Evolutionary conservation across 2,888 invertebrate species (phyloP).

Genomic region (Eretmocerus hayati): DNA sequence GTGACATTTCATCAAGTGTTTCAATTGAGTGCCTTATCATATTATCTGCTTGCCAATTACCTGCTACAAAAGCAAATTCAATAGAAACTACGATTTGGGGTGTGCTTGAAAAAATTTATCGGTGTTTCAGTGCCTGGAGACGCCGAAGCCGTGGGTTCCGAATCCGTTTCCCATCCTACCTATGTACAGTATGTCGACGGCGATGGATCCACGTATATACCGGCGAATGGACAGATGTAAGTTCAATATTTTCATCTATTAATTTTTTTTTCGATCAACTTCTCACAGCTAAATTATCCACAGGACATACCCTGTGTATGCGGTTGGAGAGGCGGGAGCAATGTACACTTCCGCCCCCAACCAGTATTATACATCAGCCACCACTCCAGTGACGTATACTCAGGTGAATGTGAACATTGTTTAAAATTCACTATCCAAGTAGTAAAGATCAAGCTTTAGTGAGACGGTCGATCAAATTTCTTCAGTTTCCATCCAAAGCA

Average conservation of each 20-base stretch:
- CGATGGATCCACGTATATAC: slow-evolving; percentile 53
- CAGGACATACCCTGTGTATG: slow-evolving; percentile 72
- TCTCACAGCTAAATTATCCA: slow-evolving; percentile 8
- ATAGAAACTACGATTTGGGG: too few species aligned
- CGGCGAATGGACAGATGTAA: slow-evolving; percentile 61
- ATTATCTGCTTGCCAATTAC: too few species aligned
- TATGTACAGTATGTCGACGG: slow-evolving; percentile 61
- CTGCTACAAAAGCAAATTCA: too few species aligned
- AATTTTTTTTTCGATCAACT: slow-evolving; percentile 4
- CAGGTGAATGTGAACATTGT: slow-evolving; percentile 48
- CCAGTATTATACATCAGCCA: slow-evolving; percentile 65
- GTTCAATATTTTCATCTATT: slow-evolving; percentile 24
- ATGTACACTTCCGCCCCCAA: slow-evolving; percentile 60
- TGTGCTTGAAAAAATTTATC: background rate
- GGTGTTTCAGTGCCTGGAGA: slow-evolving; percentile 46
- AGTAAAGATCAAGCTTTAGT: background rate
- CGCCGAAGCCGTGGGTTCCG: slow-evolving; percentile 49
- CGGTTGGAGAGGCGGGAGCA: slow-evolving; percentile 61
- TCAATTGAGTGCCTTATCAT: background rate
- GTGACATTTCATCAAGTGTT: background rate
- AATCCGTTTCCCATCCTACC: slow-evolving; percentile 53
- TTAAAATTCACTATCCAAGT: slow-evolving; percentile 1
- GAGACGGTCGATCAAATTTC: too few species aligned
- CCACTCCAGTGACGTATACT: slow-evolving; percentile 56
- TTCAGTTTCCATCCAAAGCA: background rate